A percentile compares a stretch with the other conserved stretches of the same genome.
These are phyloP conservation scores for Rhabdomys dilectus DNA, from an alignment of 2,113 vertebrate species.

Conservation along the genomic window DNA sequence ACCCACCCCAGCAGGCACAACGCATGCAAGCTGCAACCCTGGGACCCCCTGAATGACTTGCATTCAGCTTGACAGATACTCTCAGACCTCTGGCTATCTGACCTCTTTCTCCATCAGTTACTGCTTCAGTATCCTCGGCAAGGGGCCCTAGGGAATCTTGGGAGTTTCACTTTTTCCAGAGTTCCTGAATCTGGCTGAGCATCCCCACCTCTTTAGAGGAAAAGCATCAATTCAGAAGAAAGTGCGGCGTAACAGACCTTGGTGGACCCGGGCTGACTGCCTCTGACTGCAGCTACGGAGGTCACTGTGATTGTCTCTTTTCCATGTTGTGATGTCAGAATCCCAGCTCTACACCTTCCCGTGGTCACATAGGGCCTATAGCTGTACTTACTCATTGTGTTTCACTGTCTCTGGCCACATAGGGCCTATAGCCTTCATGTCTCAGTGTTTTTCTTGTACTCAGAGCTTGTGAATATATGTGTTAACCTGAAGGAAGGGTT, in stretches of 20 bases:
- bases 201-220: background rate
- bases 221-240: background rate
- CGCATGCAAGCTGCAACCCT: background rate
- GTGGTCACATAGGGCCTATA: fast-evolving
- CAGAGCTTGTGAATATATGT: too few relatives aligned
- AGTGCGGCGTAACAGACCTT: background rate
- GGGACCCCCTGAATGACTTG: too few relatives aligned
- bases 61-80: too few relatives aligned
- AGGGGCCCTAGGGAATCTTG: background rate
- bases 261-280: fast-evolving
- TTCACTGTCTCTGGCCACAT: background rate
- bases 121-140: too few relatives aligned
- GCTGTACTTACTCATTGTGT: too few relatives aligned
- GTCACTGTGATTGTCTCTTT: fast-evolving
- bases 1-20: too few relatives aligned
- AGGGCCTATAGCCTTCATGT: too few relatives aligned
- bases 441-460: fast-evolving
- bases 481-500: background rate
- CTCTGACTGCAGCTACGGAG: background rate
- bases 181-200: background rate
- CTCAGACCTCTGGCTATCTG: too few relatives aligned
- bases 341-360: fast-evolving
- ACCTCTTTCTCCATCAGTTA: background rate
- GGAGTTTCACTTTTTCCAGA: background rate
- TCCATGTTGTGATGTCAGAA: too few relatives aligned